These are phyloP conservation scores for Drosophila ustulata DNA, from an alignment of 2,888 invertebrate species.

Conservation along the genomic window DNA sequence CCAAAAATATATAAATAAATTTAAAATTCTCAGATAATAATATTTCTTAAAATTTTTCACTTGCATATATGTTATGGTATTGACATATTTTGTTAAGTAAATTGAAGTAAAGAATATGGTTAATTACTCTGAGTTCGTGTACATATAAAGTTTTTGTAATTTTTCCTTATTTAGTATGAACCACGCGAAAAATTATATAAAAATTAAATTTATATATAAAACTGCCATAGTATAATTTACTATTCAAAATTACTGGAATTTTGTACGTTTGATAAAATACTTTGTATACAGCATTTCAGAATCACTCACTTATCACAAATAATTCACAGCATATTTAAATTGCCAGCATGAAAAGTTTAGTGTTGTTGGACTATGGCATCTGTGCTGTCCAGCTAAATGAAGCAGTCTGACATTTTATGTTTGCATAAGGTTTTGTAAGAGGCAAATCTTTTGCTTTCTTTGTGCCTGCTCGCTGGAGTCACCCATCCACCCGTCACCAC, in stretches of 20 bases:
- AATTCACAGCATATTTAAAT: conserved; percentile 39
- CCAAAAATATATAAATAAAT: too few species aligned
- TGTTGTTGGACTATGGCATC: conserved; percentile 19
- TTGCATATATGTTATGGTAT: too few species aligned
- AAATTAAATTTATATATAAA: too few species aligned
- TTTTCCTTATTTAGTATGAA: too few species aligned
- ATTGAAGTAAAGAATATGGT: too few species aligned
- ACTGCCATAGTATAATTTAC: too few species aligned
- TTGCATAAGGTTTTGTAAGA: conserved; percentile 41
- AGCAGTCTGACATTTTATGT: conserved; percentile 42
- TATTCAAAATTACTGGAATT: background rate
- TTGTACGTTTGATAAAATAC: background rate
- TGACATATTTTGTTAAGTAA: too few species aligned
- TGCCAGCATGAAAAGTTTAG: conserved; percentile 5
- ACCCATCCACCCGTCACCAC: conserved; percentile 11
- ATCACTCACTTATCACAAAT: background rate
- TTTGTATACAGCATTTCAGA: background rate
- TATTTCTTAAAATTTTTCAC: too few species aligned
- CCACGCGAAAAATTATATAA: too few species aligned
- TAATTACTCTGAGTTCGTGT: too few species aligned
- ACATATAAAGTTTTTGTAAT: too few species aligned
- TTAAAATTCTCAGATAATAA: too few species aligned
- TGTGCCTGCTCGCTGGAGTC: conserved; percentile 24
- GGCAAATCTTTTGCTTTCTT: conserved; percentile 32
- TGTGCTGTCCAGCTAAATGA: conserved; percentile 54